Evolutionary conservation across 2,888 invertebrate species (phyloP).

Genomic region (Anoplius nigerrimus): DNA sequence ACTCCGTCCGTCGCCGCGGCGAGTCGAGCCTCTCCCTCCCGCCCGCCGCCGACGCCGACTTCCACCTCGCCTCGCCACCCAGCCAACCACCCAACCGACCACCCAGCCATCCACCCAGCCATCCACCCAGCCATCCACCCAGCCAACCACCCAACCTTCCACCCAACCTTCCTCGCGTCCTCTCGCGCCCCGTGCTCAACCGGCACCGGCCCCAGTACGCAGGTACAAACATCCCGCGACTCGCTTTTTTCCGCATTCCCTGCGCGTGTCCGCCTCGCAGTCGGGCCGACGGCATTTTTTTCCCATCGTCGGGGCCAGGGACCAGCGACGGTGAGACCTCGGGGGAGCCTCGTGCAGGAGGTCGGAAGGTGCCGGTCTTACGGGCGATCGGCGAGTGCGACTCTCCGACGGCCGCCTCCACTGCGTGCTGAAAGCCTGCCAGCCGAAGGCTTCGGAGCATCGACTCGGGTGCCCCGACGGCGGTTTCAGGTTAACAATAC

Average conservation of each 20-base stretch:
- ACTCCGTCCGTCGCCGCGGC: constrained; percentile 22
- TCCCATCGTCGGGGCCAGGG: background rate
- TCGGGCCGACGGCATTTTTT: background rate
- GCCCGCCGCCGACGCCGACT: background rate
- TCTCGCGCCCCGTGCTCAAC: constrained; percentile 7
- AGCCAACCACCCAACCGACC: background rate
- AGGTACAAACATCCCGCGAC: constrained; percentile 24
- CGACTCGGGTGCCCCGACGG: no score
- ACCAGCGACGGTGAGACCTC: no score
- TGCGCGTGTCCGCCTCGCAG: constrained; percentile 13
- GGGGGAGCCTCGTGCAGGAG: no score
- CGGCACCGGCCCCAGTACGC: constrained; percentile 30
- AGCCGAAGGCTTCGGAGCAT: no score
- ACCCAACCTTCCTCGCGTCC: background rate
- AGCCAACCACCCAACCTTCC: background rate
- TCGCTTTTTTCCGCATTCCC: constrained; percentile 12
- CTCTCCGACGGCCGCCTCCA: no score
- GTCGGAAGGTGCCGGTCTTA: no score
- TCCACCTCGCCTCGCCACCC: background rate
- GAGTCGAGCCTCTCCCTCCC: constrained; percentile 18
- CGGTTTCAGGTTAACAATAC: no score
- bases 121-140: background rate
- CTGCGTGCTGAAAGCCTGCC: no score
- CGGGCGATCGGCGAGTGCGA: no score
- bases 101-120: background rate